Evolutionary conservation across 2,888 invertebrate genomes (phyloP).

Genomic region (Campaea margaritaria): DNA sequence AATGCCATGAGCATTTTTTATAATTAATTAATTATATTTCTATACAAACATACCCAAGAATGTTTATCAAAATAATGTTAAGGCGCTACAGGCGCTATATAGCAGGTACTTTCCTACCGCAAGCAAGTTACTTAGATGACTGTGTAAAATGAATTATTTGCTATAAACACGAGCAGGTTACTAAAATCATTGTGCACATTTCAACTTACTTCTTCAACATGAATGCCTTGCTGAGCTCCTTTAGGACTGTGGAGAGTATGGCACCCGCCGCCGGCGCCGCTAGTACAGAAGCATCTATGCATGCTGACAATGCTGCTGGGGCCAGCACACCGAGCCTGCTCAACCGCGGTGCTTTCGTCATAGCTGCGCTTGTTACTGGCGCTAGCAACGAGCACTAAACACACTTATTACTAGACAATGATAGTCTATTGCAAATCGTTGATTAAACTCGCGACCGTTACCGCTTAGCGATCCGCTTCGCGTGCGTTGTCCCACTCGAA

Average conservation of each 20-base stretch:
- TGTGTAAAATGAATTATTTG: no score
- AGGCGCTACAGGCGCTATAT: no score
- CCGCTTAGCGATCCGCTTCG: constrained; percentile 81
- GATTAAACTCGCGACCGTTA: constrained; percentile 69
- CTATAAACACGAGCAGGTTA: no score
- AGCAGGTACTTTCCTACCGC: no score
- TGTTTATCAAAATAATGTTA: no score
- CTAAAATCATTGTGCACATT: no score
- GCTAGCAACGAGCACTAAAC: background rate
- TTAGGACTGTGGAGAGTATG: constrained; percentile 77
- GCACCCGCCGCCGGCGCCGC: constrained; percentile 80
- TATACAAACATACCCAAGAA: no score
- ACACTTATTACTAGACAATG: background rate
- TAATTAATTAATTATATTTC: no score
- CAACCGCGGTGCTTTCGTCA: constrained; percentile 70
- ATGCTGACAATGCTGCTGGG: constrained; percentile 76
- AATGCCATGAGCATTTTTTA: no score
- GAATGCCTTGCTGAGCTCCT: constrained; percentile 80
- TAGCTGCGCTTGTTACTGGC: constrained; percentile 46
- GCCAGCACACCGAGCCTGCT: constrained; percentile 77
- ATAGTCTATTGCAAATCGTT: background rate
- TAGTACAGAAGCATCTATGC: constrained; percentile 79
- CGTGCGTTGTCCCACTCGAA: constrained; percentile 67
- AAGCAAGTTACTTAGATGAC: no score
- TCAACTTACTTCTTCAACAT: constrained; percentile 79